Conservation (phyloP, 1,140 invertebrate species). For the Euschistus heros region DNA sequence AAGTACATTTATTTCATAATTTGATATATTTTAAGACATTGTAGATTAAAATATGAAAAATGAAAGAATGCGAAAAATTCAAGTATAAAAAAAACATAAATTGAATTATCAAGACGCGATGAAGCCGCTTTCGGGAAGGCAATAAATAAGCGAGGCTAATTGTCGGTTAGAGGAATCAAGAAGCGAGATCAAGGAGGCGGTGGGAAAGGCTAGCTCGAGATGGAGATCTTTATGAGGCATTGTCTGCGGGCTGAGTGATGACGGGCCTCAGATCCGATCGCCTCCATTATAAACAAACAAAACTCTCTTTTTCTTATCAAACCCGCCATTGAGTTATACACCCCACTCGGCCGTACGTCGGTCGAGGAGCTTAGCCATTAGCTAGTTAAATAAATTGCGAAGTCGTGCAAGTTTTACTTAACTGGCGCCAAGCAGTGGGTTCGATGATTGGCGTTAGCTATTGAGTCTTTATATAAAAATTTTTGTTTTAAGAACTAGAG, state of each 20-base stretch:
- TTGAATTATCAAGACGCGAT: not conserved
- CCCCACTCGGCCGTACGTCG: no score
- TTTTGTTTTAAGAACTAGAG: no score
- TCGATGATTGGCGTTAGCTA: no score
- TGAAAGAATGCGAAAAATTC: not conserved
- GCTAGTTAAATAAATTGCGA: no score
- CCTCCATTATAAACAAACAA: not conserved
- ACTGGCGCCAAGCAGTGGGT: no score
- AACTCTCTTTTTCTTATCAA: not conserved
- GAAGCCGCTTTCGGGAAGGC: not conserved
- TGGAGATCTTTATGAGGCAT: constrained; percentile 7
- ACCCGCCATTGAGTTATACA: not conserved
- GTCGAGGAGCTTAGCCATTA: no score
- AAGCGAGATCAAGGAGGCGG: not conserved
- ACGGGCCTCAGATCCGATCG: constrained; percentile 1
- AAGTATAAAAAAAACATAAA: not conserved
- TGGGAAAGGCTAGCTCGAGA: constrained; percentile 4
- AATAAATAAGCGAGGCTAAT: not conserved
- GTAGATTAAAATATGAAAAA: no score
- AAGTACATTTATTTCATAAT: no score
- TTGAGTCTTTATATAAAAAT: no score
- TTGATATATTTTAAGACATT: no score
- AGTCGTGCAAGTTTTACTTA: no score
- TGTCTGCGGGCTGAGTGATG: not conserved
- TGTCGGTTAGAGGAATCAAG: not conserved